phyloP scores from a whole-genome alignment of 2,113 vertebrate species.

The Pollachius pollachius region DNA sequence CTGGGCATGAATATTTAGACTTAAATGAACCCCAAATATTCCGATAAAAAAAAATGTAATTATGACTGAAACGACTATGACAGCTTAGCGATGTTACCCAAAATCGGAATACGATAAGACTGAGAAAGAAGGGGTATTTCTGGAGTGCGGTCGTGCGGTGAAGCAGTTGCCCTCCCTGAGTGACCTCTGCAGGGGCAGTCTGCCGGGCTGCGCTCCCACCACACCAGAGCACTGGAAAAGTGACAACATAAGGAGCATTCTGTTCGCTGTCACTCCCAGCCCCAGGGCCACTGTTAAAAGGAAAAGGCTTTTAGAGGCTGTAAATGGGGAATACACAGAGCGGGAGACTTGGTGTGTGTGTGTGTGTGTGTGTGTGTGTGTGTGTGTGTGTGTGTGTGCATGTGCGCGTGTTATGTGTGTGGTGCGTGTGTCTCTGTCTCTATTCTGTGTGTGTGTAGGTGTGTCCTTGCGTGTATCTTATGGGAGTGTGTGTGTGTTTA shows the following conservation, averaged over 20 bases:
- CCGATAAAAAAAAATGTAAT: too few species aligned
- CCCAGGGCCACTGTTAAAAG: slow-evolving; percentile 66
- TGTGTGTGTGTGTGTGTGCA: slow-evolving; percentile 15
- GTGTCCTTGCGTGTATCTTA: background rate
- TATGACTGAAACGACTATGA: too few species aligned
- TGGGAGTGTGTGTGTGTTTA: background rate
- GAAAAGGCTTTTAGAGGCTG: slow-evolving; percentile 73
- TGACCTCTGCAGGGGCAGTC: slow-evolving; percentile 43
- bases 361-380: slow-evolving; percentile 44
- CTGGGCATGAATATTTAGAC: too few species aligned
- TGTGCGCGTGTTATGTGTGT: background rate
- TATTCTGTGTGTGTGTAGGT: background rate
- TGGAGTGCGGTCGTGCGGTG: slow-evolving; percentile 18
- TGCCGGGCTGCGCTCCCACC: slow-evolving; percentile 65
- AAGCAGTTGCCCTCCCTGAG: background rate
- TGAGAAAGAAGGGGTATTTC: background rate
- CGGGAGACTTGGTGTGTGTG: slow-evolving; percentile 41
- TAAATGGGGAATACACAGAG: slow-evolving; percentile 49
- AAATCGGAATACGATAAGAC: background rate
- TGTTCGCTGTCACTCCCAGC: slow-evolving; percentile 73
- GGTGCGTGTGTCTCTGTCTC: background rate
- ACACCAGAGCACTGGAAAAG: slow-evolving; percentile 62
- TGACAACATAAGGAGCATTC: slow-evolving; percentile 76
- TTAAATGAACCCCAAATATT: too few species aligned
- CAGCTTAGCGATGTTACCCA: too few species aligned